Evolutionary conservation across 1,140 invertebrate genomes (phyloP), one percentile per base, ranked within the genome.

Genomic region (Uloborus diversus): DNA sequence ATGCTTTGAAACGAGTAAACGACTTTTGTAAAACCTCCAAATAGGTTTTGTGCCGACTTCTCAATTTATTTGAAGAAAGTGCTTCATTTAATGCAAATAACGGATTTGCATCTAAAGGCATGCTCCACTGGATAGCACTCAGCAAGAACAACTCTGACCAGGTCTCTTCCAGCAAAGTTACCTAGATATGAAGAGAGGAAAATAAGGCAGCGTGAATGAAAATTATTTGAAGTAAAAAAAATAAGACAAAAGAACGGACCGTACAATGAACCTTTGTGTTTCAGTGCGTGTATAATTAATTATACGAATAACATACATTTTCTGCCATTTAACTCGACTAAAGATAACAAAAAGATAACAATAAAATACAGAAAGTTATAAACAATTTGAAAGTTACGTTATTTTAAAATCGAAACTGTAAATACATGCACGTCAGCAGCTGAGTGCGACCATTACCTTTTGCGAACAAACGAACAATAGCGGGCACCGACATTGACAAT

Each of bases 131-230:
- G 11, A 69, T 68, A 27, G 49, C 33, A 7, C 37, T 59, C 17
- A 79, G 20, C 2, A 79, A 27, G 4, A 79, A 79, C 0, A 79
- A 56, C 4, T 79, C 65, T 1, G 65, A 69, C 76, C 76, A 79
- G 0, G 76, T 59, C 14, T 61, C 56, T 56, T 79, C 76, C 25
- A 79, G n/a, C 13, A 79, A 27, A 0, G 37, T 25, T 9, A 69
- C 59, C 76, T 79, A 27, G 1, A 25, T 14, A 20, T 32, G 5
- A n/a, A 23, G 13, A 1, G n/a, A 25, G 3, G 3, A 23, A 0
- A 28, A 20, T 57, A 11, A 28, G 3, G 3, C n/a, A 23, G 1
- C 5, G 20, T 2, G 13, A 27, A 3, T 25, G 0, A 57, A 57
- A 57, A 20, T 23, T 5, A 57, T 13, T 23, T 57, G 1, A 27